A percentile compares a stretch with the other conserved stretches of the same genome.
phyloP scores from a whole-genome alignment of 1,140 invertebrate genomes.

The Papilio helenus region DNA sequence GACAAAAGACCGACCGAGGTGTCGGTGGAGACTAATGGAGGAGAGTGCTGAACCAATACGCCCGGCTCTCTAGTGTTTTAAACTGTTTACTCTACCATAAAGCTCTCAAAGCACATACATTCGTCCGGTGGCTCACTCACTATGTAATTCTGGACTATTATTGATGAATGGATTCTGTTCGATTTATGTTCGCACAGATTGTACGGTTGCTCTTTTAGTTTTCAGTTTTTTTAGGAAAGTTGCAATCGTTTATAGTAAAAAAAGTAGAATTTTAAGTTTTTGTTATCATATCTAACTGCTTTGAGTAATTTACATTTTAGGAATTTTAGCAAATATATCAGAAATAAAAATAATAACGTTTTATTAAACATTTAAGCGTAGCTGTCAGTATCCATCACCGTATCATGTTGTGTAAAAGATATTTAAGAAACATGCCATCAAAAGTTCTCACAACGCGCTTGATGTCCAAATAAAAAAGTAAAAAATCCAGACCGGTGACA shows the following conservation, averaged over 20 bases:
- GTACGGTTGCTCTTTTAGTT: not conserved
- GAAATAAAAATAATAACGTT: not conserved
- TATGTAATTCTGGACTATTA: slow-evolving; percentile 18
- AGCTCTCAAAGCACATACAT: slow-evolving; percentile 66
- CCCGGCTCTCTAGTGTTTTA: slow-evolving; percentile 76
- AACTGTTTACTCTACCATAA: slow-evolving; percentile 80
- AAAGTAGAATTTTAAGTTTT: too few species aligned
- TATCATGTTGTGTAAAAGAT: slow-evolving; percentile 10
- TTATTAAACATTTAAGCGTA: not conserved
- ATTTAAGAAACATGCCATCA: slow-evolving; percentile 12
- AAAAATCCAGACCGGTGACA: slow-evolving; percentile 1
- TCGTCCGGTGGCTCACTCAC: slow-evolving; percentile 51
- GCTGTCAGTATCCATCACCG: not conserved
- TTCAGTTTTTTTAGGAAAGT: not conserved
- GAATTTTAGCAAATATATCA: not conserved
- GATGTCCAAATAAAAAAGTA: not conserved
- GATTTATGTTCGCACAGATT: slow-evolving; percentile 11
- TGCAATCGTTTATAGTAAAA: too few species aligned
- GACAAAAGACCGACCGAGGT: slow-evolving; percentile 72
- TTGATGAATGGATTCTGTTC: not conserved
- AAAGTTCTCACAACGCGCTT: not conserved
- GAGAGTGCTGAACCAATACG: slow-evolving; percentile 78
- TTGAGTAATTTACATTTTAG: not conserved
- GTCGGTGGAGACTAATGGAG: slow-evolving; percentile 77
- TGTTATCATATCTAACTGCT: not conserved